phyloP scores from a whole-genome alignment of 2,113 vertebrate genomes.

The Ailuropoda melanoleuca region DNA sequence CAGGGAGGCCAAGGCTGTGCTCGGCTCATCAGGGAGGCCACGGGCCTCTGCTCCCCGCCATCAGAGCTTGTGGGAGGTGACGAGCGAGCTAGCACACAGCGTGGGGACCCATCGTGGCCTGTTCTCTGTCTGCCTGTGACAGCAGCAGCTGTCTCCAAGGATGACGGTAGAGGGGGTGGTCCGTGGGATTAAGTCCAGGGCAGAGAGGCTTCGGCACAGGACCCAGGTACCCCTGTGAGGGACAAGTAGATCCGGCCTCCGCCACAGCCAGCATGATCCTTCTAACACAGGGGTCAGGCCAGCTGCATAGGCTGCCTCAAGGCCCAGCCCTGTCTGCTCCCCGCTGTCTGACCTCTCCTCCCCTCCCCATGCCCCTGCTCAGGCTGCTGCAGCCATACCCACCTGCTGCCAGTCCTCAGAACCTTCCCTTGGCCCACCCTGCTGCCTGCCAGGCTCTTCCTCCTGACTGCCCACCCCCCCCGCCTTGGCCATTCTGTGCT shows the following conservation, averaged over 20 bases:
- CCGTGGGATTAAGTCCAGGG: neutral
- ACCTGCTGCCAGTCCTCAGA: neutral
- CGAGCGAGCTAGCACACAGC: neutral
- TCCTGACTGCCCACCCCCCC: fast-evolving
- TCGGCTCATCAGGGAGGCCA: neutral
- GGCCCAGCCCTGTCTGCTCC: no score
- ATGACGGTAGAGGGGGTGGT: neutral
- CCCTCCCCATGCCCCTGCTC: no score
- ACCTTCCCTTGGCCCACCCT: neutral
- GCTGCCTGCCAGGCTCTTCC: neutral
- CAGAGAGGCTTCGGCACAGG: neutral
- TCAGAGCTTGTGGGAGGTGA: neutral
- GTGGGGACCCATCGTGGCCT: neutral
- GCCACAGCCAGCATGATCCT: fast-evolving
- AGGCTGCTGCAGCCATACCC: neutral
- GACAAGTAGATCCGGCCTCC: neutral
- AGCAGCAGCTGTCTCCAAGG: neutral
- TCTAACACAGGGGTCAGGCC: fast-evolving
- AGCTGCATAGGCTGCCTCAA: neutral
- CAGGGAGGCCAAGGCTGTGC: no score
- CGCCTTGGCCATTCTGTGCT: neutral
- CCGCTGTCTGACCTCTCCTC: fast-evolving
- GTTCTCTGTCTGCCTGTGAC: neutral
- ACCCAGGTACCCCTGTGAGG: neutral
- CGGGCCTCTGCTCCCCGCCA: fast-evolving